phyloP scores from a whole-genome alignment of 2,888 invertebrate species.

The Phlogophora meticulosa region DNA sequence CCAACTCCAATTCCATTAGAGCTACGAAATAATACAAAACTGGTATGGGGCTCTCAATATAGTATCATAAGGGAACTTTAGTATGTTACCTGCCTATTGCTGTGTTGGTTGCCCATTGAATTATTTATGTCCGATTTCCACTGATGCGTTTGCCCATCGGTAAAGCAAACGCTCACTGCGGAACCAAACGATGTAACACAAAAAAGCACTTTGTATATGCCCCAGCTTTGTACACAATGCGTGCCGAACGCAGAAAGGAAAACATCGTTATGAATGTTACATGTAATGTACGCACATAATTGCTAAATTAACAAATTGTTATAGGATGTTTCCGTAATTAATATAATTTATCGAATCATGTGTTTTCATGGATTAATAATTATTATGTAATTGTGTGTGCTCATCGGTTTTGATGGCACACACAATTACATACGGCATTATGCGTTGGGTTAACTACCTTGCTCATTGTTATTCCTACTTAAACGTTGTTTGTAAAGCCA shows the following conservation, averaged over 20 bases:
- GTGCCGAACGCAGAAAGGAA: slow-evolving; percentile 29
- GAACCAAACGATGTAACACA: slow-evolving; percentile 74
- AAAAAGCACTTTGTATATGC: slow-evolving; percentile 74
- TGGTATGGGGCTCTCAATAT: slow-evolving; percentile 35
- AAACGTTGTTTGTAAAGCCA: not conserved
- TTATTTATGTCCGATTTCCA: slow-evolving; percentile 80
- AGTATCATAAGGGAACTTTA: slow-evolving; percentile 43
- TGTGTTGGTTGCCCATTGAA: slow-evolving; percentile 69
- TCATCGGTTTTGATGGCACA: slow-evolving; percentile 9
- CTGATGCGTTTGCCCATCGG: slow-evolving; percentile 79
- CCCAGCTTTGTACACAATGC: slow-evolving; percentile 38
- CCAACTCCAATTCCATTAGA: slow-evolving; percentile 56
- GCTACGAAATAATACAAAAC: slow-evolving; percentile 49
- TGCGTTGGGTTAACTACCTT: not conserved
- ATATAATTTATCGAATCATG: slow-evolving; percentile 35
- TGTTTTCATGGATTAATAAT: slow-evolving; percentile 44
- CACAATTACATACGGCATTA: not conserved
- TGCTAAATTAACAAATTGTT: slow-evolving; percentile 37
- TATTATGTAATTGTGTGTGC: slow-evolving; percentile 26
- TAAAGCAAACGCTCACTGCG: slow-evolving; percentile 73
- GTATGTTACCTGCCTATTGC: slow-evolving; percentile 46
- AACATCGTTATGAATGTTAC: slow-evolving; percentile 37
- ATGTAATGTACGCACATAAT: slow-evolving; percentile 44
- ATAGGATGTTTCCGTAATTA: slow-evolving; percentile 35
- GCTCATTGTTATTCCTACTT: not conserved